These are phyloP conservation scores for Pachyrhynchus sulphureomaculatus DNA, from an alignment of 1,140 invertebrate species.

Conservation along the genomic window DNA sequence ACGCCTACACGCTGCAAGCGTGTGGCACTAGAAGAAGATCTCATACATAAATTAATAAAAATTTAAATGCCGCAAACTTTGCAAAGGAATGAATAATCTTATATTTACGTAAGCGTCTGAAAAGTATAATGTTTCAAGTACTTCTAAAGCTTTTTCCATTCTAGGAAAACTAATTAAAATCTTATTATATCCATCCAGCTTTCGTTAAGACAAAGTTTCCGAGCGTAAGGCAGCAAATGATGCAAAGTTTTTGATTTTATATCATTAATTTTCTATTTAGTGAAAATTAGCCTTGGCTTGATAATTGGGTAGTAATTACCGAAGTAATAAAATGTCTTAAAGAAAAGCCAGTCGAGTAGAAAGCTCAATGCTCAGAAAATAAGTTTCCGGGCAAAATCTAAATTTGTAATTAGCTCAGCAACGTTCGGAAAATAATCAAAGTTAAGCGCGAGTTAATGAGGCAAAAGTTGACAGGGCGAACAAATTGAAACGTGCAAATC, in stretches of 20 bases:
- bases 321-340: conserved; percentile 38
- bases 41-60: too few relatives aligned
- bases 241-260: conserved; percentile 11
- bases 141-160: neutral
- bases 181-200: conserved; percentile 8
- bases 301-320: conserved; percentile 37
- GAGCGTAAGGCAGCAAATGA: conserved; percentile 13
- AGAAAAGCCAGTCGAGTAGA: conserved; percentile 21
- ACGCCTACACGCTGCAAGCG: too few relatives aligned
- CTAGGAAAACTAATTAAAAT: conserved; percentile 13
- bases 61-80: too few relatives aligned
- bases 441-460: conserved; percentile 39
- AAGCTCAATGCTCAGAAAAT: conserved; percentile 8
- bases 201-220: conserved; percentile 13
- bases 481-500: conserved; percentile 39
- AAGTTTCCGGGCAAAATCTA: conserved; percentile 32
- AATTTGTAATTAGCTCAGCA: conserved; percentile 45
- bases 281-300: conserved; percentile 20
- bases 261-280: conserved; percentile 37
- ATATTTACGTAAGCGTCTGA: too few relatives aligned
- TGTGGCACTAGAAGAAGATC: too few relatives aligned
- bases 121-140: too few relatives aligned
- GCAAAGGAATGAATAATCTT: too few relatives aligned
- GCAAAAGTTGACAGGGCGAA: conserved; percentile 32
- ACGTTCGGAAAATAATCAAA: conserved; percentile 44